Conservation (phyloP, 2,113 vertebrate species). For the Sorex araneus region DNA sequence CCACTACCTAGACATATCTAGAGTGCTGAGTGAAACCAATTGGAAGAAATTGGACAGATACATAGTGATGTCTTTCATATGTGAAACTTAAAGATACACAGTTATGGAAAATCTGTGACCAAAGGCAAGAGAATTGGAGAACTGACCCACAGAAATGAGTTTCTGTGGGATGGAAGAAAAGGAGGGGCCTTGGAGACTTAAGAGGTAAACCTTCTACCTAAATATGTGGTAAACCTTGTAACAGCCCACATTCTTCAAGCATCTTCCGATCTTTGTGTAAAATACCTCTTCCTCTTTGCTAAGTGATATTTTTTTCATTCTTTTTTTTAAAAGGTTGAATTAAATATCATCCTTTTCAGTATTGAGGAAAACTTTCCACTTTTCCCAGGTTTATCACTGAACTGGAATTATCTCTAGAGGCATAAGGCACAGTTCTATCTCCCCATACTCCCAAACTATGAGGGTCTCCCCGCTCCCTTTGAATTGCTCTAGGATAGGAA, state of each 20-base stretch:
- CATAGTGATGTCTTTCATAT: too few relatives aligned
- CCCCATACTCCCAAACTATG: not conserved
- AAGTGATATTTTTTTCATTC: not conserved
- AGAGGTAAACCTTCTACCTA: too few relatives aligned
- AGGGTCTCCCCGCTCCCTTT: rapidly evolving
- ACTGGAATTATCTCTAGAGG: not conserved
- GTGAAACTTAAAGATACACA: too few relatives aligned
- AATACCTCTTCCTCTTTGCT: not conserved
- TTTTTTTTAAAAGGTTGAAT: constrained; percentile 4
- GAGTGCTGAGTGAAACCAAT: too few relatives aligned
- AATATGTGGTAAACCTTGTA: not conserved
- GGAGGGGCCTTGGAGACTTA: too few relatives aligned
- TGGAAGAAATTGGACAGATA: too few relatives aligned
- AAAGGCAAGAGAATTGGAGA: too few relatives aligned
- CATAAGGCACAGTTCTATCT: not conserved
- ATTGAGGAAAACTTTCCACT: not conserved
- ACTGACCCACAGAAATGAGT: too few relatives aligned
- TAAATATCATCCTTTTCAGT: not conserved
- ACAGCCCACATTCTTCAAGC: not conserved
- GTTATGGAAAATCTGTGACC: too few relatives aligned
- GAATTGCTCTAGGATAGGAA: not conserved
- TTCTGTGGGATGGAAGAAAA: too few relatives aligned
- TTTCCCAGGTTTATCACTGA: not conserved
- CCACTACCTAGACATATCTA: too few relatives aligned
- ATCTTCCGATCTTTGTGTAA: not conserved